Evolutionary conservation across 2,888 invertebrate genomes (phyloP), one percentile per base, ranked within the genome.

Genomic region (Priocnemis perturbator): DNA sequence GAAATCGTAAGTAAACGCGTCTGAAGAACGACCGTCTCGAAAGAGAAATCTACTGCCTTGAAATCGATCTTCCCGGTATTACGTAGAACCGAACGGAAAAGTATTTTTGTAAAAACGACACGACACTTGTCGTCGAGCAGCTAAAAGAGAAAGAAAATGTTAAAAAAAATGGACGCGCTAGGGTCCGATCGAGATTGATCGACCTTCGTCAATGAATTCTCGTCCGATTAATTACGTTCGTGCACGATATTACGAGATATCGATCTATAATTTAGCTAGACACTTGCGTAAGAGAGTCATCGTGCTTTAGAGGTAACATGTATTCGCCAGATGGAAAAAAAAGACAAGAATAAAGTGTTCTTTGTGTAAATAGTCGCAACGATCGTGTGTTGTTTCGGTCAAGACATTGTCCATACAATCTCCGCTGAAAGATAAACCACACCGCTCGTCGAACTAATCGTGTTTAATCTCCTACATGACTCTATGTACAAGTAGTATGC

Each of bases 401-500:
- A 23, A 47, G 48, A 48, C n/a, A 44, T 5, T 58, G 4, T 9
- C 4, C 4, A 19, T 9, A 17, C 15, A 50, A 37, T 50, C 50
- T 17, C 50, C 15, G 17, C n/a, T 50, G 50, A 50, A 50, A 19
- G 17, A 50, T 19, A 11, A 17, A 50, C 5, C 50, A 9, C n/a
- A 50, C 14, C 50, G 17, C 50, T 11, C 50, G 4, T 50, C 50
- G 50, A 52, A 52, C 52, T 58, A 52, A 52, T 37, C 19, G 53
- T 9, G 55, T 60, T 56, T 60, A 65, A 60, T 55, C 20, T 56
- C 60, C 55, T 56, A 26, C 20, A 56, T 47, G 20, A 55, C 47
- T 60, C 47, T 57, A 53, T 50, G 47, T 65, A 55, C 55, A 62
- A 44, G 26, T 45, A 62, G 55, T 62, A 23, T n/a, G 55, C 55